A percentile compares a stretch with the other conserved stretches of the same genome.
Conservation (phyloP, 1,140 invertebrate species). For the Diabrotica virgifera region DNA sequence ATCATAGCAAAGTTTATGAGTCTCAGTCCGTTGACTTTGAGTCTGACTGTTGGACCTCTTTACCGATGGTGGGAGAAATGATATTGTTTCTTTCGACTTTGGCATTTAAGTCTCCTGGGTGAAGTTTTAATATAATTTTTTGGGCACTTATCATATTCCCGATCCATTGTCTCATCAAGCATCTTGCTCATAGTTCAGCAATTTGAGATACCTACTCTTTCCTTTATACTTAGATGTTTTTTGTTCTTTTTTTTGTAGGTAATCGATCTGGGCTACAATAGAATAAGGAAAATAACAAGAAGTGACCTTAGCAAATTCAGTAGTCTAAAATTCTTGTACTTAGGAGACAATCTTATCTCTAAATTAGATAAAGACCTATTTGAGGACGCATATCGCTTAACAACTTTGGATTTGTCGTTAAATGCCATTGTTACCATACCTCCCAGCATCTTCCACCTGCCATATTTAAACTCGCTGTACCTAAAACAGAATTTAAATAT, state of each 20-base stretch:
- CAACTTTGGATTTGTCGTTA: constrained; percentile 34
- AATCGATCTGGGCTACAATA: constrained; percentile 61
- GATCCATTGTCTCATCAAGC: background rate
- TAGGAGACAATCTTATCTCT: constrained; percentile 60
- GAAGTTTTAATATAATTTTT: too few relatives aligned
- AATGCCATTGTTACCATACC: constrained; percentile 50
- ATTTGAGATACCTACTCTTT: too few relatives aligned
- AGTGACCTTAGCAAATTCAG: constrained; percentile 55
- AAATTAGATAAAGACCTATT: constrained; percentile 57
- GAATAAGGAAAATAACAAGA: constrained; percentile 55
- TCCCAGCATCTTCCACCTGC: constrained; percentile 55
- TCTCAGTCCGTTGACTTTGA: too few relatives aligned
- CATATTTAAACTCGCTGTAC: constrained; percentile 57
- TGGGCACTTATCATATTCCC: background rate
- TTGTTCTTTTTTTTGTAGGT: constrained; percentile 46
- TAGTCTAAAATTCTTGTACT: constrained; percentile 57
- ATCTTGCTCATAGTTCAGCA: background rate
- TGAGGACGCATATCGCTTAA: constrained; percentile 27
- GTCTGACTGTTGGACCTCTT: too few relatives aligned
- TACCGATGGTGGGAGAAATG: too few relatives aligned
- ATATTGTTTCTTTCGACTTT: too few relatives aligned
- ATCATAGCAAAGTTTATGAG: too few relatives aligned
- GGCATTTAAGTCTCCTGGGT: background rate
- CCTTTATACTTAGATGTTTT: constrained; percentile 9
- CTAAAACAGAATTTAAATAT: constrained; percentile 53